phyloP scores from a whole-genome alignment of 2,888 invertebrate species.

The Netelia inedita region DNA sequence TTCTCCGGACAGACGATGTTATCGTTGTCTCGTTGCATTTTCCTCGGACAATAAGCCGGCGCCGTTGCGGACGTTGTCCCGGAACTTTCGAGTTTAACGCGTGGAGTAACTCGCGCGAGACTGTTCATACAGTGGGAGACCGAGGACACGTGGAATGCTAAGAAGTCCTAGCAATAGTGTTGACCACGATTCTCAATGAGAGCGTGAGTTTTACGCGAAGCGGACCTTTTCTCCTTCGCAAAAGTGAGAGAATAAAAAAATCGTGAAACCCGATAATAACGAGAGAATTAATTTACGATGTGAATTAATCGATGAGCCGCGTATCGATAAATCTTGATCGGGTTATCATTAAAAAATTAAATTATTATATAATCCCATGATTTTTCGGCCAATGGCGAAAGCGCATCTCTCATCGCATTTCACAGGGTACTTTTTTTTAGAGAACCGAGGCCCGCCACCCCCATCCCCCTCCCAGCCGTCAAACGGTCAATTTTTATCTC shows the following conservation, averaged over 20 bases:
- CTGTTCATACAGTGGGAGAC: not conserved
- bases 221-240: slow-evolving; percentile 3
- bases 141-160: slow-evolving; percentile 27
- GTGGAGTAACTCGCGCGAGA: not conserved
- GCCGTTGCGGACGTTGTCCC: slow-evolving; percentile 60
- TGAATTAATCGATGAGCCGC: not conserved
- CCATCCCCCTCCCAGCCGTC: no score
- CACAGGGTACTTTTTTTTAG: no score
- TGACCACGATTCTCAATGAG: not conserved
- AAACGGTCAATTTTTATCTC: not conserved
- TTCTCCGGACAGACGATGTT: slow-evolving; percentile 5
- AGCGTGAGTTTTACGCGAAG: slow-evolving; percentile 14
- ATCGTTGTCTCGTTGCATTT: slow-evolving; percentile 39
- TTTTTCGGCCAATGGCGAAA: not conserved
- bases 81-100: slow-evolving; percentile 57
- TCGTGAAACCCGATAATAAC: slow-evolving; percentile 22
- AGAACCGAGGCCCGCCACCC: no score
- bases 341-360: not conserved
- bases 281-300: slow-evolving; percentile 31
- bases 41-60: slow-evolving; percentile 60
- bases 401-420: no score
- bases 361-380: not conserved
- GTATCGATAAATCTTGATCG: slow-evolving; percentile 22
- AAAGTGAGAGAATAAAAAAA: slow-evolving; percentile 28
- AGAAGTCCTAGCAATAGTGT: slow-evolving; percentile 2